Percentiles rank a stretch among this genome's conserved stretches.
These are phyloP conservation scores for Neuroscelio doddi DNA, from an alignment of 2,888 invertebrate species.

Conservation along the genomic window DNA sequence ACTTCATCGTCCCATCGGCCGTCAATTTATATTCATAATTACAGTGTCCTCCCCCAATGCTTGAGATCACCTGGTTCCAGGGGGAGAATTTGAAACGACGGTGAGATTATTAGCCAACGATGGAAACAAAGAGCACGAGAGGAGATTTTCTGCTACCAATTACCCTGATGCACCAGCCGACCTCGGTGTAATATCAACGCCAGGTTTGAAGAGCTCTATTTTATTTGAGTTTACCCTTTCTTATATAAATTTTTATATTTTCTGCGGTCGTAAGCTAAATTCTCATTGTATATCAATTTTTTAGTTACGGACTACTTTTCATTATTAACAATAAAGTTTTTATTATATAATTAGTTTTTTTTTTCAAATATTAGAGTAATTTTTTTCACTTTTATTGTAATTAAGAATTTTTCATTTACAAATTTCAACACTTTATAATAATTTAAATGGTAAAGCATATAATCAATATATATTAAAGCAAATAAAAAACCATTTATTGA, in stretches of 20 bases:
- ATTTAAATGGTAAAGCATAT: too few relatives aligned
- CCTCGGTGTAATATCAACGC: constrained; percentile 15
- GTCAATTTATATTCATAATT: constrained; percentile 70
- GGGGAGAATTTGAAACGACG: constrained; percentile 49
- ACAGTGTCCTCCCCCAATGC: constrained; percentile 47
- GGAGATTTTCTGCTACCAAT: constrained; percentile 28
- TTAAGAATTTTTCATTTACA: too few relatives aligned
- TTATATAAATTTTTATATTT: background rate
- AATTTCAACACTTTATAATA: too few relatives aligned
- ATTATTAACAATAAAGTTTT: too few relatives aligned
- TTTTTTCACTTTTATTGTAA: too few relatives aligned
- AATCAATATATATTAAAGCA: too few relatives aligned
- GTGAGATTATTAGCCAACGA: constrained; percentile 64
- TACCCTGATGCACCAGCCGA: constrained; percentile 32
- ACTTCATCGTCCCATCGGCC: constrained; percentile 51
- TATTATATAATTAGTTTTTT: too few relatives aligned
- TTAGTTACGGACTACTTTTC: too few relatives aligned
- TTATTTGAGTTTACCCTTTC: background rate
- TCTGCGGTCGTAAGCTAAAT: background rate
- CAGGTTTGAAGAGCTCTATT: background rate
- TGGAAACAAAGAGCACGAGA: constrained; percentile 53
- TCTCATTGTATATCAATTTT: too few relatives aligned
- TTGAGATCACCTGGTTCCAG: constrained; percentile 42
- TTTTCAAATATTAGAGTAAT: too few relatives aligned
- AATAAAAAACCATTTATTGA: too few relatives aligned